These are phyloP conservation scores for Furnarius figulus DNA, from an alignment of 2,113 vertebrate species.

Conservation along the genomic window DNA sequence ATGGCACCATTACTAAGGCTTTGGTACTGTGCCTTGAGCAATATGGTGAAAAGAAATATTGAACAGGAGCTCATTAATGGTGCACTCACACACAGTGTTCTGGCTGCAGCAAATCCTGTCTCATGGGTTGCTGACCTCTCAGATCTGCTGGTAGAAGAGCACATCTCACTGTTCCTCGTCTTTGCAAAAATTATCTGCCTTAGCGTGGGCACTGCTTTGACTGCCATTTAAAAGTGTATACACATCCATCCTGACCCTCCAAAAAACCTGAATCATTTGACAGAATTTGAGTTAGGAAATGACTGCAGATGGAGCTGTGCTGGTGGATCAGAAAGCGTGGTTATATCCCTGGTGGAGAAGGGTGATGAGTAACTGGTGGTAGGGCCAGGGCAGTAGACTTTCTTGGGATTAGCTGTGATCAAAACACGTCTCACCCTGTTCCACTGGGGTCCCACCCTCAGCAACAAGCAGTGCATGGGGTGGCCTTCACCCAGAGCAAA, in stretches of 20 bases:
- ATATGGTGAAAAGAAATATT: constrained; percentile 23
- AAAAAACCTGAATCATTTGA: neutral
- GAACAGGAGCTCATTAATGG: constrained; percentile 38
- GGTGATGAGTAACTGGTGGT: neutral
- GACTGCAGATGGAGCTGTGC: constrained; percentile 12
- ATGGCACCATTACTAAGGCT: neutral
- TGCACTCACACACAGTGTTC: neutral
- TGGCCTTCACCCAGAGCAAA: neutral
- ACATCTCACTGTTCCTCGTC: neutral
- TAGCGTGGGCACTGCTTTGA: neutral
- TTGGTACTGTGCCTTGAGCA: constrained; percentile 29
- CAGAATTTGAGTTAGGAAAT: neutral
- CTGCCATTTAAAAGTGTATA: neutral
- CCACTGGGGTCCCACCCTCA: neutral
- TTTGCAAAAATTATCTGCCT: neutral
- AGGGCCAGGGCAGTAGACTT: neutral
- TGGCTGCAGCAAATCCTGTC: neutral
- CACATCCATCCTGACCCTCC: neutral
- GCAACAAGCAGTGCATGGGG: fast-evolving
- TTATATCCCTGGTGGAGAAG: neutral
- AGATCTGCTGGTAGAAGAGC: neutral
- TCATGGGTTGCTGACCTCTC: constrained; percentile 14
- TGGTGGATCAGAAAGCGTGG: constrained; percentile 36
- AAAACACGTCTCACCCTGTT: neutral
- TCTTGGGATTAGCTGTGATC: neutral